phyloP scores from a whole-genome alignment of 1,140 invertebrate genomes.

The Ericerus pela region DNA sequence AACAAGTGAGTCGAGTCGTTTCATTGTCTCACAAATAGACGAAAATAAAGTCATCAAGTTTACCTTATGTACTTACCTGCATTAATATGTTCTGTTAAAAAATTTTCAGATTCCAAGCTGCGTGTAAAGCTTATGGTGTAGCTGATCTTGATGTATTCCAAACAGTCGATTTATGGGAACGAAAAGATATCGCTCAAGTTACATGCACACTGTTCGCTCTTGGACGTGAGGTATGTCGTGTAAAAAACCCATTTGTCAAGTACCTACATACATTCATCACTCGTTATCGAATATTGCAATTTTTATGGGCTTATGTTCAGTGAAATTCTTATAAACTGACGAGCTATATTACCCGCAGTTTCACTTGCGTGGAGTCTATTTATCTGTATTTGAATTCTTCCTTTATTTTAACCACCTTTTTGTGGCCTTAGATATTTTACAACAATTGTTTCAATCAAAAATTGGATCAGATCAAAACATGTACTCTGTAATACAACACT shows the following conservation, averaged over 20 bases:
- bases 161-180: slow-evolving; percentile 83
- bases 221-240: slow-evolving; percentile 64
- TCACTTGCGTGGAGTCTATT: too few species aligned
- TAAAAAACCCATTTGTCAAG: too few species aligned
- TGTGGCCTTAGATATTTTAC: too few species aligned
- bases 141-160: slow-evolving; percentile 83
- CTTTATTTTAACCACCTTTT: too few species aligned
- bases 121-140: slow-evolving; percentile 71
- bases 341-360: too few species aligned
- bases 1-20: slow-evolving; percentile 45
- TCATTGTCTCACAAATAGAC: background rate
- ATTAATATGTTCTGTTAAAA: background rate
- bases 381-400: too few species aligned
- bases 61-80: background rate
- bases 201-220: slow-evolving; percentile 75
- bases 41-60: background rate
- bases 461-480: too few species aligned
- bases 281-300: background rate
- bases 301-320: too few species aligned
- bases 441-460: too few species aligned
- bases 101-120: slow-evolving; percentile 66
- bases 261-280: too few species aligned
- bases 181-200: slow-evolving; percentile 81
- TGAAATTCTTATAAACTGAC: too few species aligned
- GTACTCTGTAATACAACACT: too few species aligned